A percentile compares a stretch with the other conserved stretches of the same genome.
Conservation (phyloP, 2,888 invertebrate genomes). For the Carpatolechia fugitivella region DNA sequence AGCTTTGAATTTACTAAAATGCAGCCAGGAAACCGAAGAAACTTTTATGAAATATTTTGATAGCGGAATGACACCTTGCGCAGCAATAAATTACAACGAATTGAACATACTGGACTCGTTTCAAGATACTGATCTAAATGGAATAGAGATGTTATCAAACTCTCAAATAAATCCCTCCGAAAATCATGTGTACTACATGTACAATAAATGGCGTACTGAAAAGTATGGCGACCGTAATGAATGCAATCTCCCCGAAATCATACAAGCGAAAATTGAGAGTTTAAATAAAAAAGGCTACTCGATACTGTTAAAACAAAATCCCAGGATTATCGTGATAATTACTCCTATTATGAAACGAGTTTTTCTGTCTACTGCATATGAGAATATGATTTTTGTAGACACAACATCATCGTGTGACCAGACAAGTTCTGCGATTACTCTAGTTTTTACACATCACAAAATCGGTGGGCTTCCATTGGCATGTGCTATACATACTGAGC, state of each 20-base stretch:
- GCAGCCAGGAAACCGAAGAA: no score
- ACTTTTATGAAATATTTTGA: no score
- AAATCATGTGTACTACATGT: conserved; percentile 13
- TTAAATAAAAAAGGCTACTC: conserved; percentile 1
- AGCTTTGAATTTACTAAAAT: no score
- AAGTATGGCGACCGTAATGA: conserved; percentile 7
- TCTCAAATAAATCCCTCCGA: no score
- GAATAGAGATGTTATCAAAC: no score
- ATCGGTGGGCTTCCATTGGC: conserved; percentile 19
- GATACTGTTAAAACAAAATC: conserved; percentile 15
- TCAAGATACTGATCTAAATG: no score
- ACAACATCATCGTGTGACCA: conserved; percentile 17
- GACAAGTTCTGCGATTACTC: conserved; percentile 15
- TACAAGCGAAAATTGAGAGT: no score
- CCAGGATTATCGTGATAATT: conserved; percentile 17
- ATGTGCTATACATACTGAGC: conserved; percentile 10
- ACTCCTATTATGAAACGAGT: conserved; percentile 20
- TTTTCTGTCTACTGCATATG: conserved; percentile 13
- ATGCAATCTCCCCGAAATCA: background rate
- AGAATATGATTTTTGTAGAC: conserved; percentile 21
- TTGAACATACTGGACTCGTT: no score
- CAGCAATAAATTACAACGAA: no score
- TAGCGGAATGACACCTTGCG: no score
- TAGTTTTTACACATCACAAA: conserved; percentile 15
- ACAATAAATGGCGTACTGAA: conserved; percentile 15